Percentiles rank a stretch among this genome's conserved stretches.
Evolutionary conservation across 2,113 vertebrate species (phyloP).

Genomic region (Phylloscopus whistleri): DNA sequence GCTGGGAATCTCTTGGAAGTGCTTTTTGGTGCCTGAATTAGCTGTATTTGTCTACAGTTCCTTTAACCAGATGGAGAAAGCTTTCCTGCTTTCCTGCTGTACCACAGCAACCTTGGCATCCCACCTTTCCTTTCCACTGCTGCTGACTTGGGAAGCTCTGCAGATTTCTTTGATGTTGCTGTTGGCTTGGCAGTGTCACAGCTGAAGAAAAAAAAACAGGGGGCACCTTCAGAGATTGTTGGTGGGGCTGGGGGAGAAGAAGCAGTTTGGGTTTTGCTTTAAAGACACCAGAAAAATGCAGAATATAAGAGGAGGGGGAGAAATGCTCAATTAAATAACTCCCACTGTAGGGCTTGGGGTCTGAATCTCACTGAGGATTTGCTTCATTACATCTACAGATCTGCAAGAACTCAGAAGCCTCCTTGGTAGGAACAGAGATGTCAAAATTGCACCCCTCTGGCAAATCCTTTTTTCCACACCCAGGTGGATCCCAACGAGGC

Average conservation of each 20-base stretch:
- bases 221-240: background rate
- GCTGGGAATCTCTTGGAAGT: background rate
- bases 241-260: background rate
- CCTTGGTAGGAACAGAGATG: rapidly evolving
- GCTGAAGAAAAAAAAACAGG: background rate
- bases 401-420: slow-evolving; percentile 7
- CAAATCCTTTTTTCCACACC: background rate
- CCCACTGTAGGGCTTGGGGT: background rate
- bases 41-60: background rate
- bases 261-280: background rate
- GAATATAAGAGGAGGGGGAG: background rate
- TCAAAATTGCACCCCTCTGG: background rate
- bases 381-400: background rate
- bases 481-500: background rate
- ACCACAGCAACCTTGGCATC: background rate
- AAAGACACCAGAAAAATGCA: background rate
- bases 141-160: background rate
- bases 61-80: background rate
- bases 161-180: background rate
- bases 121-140: background rate
- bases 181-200: background rate
- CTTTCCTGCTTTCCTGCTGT: background rate
- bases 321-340: background rate
- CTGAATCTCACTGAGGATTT: background rate
- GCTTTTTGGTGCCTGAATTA: background rate